Evolutionary conservation across 2,888 invertebrate species (phyloP), one percentile per base, ranked within the genome.

Genomic region (Cylindroiulus punctatus): DNA sequence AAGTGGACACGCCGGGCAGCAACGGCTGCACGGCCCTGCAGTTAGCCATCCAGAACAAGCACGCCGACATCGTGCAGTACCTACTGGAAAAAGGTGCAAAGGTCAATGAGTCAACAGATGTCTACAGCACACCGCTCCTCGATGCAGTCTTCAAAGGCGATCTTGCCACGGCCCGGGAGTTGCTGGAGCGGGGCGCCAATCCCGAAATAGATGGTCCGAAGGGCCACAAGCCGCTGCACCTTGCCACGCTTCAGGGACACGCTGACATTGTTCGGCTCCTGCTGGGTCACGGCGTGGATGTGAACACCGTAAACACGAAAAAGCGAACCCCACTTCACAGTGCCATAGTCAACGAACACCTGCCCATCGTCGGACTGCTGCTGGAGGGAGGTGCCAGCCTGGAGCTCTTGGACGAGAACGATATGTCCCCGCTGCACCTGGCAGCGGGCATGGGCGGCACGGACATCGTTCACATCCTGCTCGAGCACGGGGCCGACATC

Each of bases 401-500:
- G 7, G 40, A 36, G n/a, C 19, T 81, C 0, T 26, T 81, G n/a
- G 85, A 85, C 44, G 36, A 40, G n/a, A 76, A 81, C 81, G 32
- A 85, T 8, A 42, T 36, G 85, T 42, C 85, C 36, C 32, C 81
- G n/a, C 81, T 85, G n/a, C 85, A 85, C 19, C 40, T 36, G 76
- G 65, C 76, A 3, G 65, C 85, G 8, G 76, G 42, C 2, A 85
- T 42, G 30, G 85, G 85, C n/a, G 22, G 22, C 19, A 19, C 65
- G 14, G 85, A 85, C 10, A 81, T 85, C 30, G 85, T 42, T 0
- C 26, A 85, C 12, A 81, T 81, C 3, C 19, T 85, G 76, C 81
- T 85, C 10, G 85, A 57, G n/a, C 36, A 85, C 22, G 85, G 85
- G 88, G 89, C 86, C 90, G 90, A 87, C 22, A 44, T 85, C 26